Conservation (phyloP, 2,797 vertebrate genomes). For the Xenentodon cancila region DNA sequence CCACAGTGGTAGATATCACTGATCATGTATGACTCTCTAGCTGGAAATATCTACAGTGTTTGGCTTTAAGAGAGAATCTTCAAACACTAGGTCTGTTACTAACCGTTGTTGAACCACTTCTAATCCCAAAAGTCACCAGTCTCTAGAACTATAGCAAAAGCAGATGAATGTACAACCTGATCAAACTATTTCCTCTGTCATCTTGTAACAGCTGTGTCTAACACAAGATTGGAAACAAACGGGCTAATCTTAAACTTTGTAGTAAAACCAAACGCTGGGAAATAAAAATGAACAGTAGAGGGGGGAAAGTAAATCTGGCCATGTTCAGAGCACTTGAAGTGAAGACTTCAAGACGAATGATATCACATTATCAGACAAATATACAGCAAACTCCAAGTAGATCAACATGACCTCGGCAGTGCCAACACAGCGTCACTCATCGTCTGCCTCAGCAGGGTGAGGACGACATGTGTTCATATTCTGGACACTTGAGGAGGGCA, state of each 20-base stretch:
- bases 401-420: slow-evolving; percentile 12
- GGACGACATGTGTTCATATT: slow-evolving; percentile 92
- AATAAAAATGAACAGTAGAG: slow-evolving; percentile 17
- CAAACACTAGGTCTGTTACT: slow-evolving; percentile 6
- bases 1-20: slow-evolving; percentile 1
- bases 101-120: not conserved
- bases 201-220: slow-evolving; percentile 6
- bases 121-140: slow-evolving; percentile 4
- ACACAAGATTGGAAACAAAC: slow-evolving; percentile 25
- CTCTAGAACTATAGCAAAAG: slow-evolving; percentile 16
- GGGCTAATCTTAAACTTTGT: slow-evolving; percentile 12
- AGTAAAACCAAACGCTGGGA: slow-evolving; percentile 30
- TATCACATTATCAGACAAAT: slow-evolving; percentile 42
- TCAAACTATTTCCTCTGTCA: slow-evolving; percentile 9
- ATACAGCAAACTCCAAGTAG: slow-evolving; percentile 37
- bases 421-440: not conserved
- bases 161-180: slow-evolving; percentile 15
- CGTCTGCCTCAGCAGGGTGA: slow-evolving; percentile 87
- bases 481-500: slow-evolving; percentile 90
- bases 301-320: slow-evolving; percentile 32
- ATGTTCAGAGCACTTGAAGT: slow-evolving; percentile 38
- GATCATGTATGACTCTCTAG: slow-evolving; percentile 3
- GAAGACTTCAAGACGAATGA: slow-evolving; percentile 31
- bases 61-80: not conserved
- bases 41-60: not conserved